Percentiles rank a stretch among this genome's conserved stretches.
Evolutionary conservation across 1,140 invertebrate species (phyloP).

Genomic region (Euwallacea fornicatus): DNA sequence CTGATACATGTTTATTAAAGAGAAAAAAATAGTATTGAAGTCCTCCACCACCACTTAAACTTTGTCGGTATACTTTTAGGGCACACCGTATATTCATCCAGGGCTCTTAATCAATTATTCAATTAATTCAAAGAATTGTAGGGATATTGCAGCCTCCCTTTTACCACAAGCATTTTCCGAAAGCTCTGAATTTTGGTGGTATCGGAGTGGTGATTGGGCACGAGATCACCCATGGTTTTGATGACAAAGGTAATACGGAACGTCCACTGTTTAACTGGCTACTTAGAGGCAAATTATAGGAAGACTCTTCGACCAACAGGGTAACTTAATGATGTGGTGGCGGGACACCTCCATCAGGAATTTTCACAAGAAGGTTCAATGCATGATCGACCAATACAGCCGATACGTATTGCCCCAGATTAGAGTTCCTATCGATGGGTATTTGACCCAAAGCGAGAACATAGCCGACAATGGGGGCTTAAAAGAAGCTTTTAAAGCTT

Average conservation of each 20-base stretch:
- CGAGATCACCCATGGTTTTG: constrained; percentile 71
- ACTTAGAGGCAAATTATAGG: constrained; percentile 19
- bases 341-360: constrained; percentile 62
- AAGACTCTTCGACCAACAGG: constrained; percentile 67
- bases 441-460: constrained; percentile 75
- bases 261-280: not conserved
- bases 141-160: constrained; percentile 91
- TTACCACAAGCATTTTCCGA: constrained; percentile 80
- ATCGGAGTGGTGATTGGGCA: constrained; percentile 72
- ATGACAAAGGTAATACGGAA: constrained; percentile 60
- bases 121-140: not conserved
- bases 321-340: constrained; percentile 80
- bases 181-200: constrained; percentile 77
- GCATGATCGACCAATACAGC: constrained; percentile 73
- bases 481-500: constrained; percentile 78
- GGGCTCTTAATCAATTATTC: too few species aligned
- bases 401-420: constrained; percentile 71
- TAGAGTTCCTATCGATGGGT: constrained; percentile 64
- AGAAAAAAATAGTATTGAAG: too few species aligned
- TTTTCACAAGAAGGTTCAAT: constrained; percentile 72
- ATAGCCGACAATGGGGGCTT: constrained; percentile 87
- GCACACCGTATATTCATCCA: too few species aligned
- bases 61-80: too few species aligned
- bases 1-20: too few species aligned
- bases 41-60: too few species aligned